A percentile compares a stretch with the other conserved stretches of the same genome.
Evolutionary conservation across 2,113 vertebrate genomes (phyloP).

Genomic region (Girardinichthys multiradiatus): DNA sequence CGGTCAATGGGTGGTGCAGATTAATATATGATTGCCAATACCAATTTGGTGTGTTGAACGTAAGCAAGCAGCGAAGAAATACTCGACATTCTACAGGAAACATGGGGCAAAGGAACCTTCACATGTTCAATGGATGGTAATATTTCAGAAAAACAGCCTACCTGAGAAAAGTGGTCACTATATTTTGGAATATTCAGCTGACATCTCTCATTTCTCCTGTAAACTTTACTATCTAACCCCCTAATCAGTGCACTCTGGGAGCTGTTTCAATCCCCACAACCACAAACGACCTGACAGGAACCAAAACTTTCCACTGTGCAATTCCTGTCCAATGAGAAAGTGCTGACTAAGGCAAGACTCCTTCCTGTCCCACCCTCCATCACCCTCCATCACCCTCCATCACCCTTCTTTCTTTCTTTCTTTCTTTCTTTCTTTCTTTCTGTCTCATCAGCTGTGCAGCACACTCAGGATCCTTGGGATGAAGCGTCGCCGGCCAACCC

Average conservation of each 20-base stretch:
- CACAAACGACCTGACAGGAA: constrained; percentile 40
- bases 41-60: constrained; percentile 13
- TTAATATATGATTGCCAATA: constrained; percentile 43
- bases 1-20: constrained; percentile 10
- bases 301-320: constrained; percentile 54
- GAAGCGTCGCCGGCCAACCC: constrained; percentile 55
- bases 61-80: not conserved
- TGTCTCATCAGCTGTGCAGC: constrained; percentile 36
- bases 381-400: no score
- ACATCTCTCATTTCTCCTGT: constrained; percentile 31
- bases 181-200: constrained; percentile 2
- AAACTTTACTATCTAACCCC: constrained; percentile 44
- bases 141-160: not conserved
- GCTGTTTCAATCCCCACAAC: constrained; percentile 40
- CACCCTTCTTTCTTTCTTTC: no score
- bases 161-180: not conserved
- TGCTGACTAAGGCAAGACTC: constrained; percentile 70
- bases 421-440: constrained; percentile 32
- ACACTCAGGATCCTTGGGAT: constrained; percentile 52
- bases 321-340: constrained; percentile 42
- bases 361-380: constrained; percentile 52
- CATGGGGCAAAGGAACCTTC: not conserved
- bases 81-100: not conserved
- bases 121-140: constrained; percentile 4
- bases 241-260: constrained; percentile 26